These are phyloP conservation scores for Anguilla japonica DNA, from an alignment of 2,113 vertebrate genomes.

Conservation along the genomic window DNA sequence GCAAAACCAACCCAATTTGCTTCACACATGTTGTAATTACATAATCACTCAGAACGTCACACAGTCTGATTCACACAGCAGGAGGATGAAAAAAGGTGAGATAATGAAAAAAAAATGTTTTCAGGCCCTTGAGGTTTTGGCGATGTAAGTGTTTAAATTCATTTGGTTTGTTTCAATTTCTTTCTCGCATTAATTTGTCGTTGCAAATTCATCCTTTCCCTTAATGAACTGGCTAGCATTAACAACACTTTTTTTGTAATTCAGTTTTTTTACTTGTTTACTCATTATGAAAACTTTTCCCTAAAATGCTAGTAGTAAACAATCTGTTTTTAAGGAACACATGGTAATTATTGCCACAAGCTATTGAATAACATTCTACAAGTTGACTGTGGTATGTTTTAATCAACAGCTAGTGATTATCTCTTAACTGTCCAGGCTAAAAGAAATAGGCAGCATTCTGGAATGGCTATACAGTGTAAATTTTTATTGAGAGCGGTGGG, in stretches of 20 bases:
- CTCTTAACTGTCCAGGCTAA: neutral
- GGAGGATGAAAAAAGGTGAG: conserved; percentile 5
- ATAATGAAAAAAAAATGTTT: conserved; percentile 4
- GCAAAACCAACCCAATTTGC: neutral
- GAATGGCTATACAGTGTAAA: neutral
- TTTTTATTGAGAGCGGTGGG: too few species aligned
- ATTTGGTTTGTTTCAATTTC: conserved; percentile 4
- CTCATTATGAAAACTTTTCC: neutral
- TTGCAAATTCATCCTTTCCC: neutral
- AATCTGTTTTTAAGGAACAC: neutral
- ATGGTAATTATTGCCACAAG: neutral
- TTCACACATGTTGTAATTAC: neutral
- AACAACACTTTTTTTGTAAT: neutral
- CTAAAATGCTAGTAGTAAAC: neutral
- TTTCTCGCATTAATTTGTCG: conserved; percentile 11
- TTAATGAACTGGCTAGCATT: conserved; percentile 5
- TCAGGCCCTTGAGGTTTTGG: neutral
- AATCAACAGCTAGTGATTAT: neutral
- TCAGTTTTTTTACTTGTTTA: neutral
- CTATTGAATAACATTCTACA: neutral
- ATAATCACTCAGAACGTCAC: neutral
- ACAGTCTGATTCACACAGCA: conserved; percentile 5
- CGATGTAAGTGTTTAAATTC: neutral
- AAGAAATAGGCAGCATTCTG: neutral
- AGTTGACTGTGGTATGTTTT: neutral